Evolutionary conservation across 1,140 invertebrate species (phyloP).

Genomic region (Campoletis sonorensis): DNA sequence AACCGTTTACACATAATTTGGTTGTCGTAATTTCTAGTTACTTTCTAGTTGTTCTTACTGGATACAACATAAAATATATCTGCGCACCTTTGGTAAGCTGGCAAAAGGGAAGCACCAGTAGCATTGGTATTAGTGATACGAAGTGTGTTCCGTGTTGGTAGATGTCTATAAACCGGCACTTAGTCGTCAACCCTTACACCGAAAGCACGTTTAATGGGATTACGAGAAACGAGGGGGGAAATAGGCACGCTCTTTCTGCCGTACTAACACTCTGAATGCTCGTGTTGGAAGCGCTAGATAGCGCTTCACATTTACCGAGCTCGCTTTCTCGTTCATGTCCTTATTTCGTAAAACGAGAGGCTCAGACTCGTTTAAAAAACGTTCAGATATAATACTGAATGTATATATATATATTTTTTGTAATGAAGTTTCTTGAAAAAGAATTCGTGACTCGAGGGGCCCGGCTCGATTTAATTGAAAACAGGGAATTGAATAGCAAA

Average conservation of each 20-base stretch:
- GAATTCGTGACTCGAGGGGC: background rate
- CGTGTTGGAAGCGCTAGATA: background rate
- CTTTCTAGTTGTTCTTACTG: too few relatives aligned
- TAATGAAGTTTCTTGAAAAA: too few relatives aligned
- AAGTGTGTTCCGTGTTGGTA: background rate
- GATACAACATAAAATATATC: too few relatives aligned
- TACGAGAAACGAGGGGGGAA: constrained; percentile 9
- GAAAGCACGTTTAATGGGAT: background rate
- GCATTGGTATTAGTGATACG: background rate
- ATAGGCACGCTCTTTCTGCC: background rate
- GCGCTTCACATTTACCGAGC: background rate
- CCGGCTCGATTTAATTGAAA: background rate
- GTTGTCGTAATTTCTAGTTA: too few relatives aligned
- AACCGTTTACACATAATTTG: too few relatives aligned
- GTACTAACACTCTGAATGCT: background rate
- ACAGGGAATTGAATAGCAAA: too few relatives aligned
- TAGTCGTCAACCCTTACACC: background rate
- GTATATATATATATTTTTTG: too few relatives aligned
- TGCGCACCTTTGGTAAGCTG: too few relatives aligned
- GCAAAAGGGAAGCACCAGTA: background rate
- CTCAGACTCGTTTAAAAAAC: background rate
- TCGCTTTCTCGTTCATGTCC: background rate
- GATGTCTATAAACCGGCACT: constrained; percentile 13
- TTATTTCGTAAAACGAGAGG: background rate
- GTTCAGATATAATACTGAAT: background rate